A percentile compares a stretch with the other conserved stretches of the same genome.
Conservation (phyloP, 2,888 invertebrate genomes). For the Tuta absoluta region DNA sequence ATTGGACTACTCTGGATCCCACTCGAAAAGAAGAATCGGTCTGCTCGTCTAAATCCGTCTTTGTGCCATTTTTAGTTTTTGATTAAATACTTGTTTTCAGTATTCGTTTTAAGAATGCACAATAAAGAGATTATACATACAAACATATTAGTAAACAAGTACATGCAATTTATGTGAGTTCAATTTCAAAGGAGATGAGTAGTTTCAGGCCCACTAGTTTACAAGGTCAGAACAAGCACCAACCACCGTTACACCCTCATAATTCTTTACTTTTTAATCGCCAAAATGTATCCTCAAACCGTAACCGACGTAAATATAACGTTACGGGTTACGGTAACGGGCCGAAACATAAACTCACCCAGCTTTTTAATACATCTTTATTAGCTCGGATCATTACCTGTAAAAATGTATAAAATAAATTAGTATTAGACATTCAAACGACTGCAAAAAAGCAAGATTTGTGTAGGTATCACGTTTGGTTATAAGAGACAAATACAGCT, state of each 20-base stretch:
- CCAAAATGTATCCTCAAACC: slow-evolving; percentile 17
- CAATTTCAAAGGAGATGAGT: slow-evolving; percentile 16
- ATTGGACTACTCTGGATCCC: too few species aligned
- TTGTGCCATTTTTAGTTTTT: too few species aligned
- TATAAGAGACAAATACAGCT: too few species aligned
- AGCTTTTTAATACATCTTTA: not conserved
- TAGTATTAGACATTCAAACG: not conserved
- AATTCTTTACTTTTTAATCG: slow-evolving; percentile 20
- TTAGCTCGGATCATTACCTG: slow-evolving; percentile 3
- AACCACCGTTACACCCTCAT: slow-evolving; percentile 24
- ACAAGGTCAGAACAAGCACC: slow-evolving; percentile 1
- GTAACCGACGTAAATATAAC: slow-evolving; percentile 22
- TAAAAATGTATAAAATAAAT: not conserved
- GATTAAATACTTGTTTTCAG: too few species aligned
- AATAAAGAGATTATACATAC: too few species aligned
- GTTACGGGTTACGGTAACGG: slow-evolving; percentile 18
- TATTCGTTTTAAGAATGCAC: too few species aligned
- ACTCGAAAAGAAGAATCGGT: too few species aligned
- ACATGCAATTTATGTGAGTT: slow-evolving; percentile 5
- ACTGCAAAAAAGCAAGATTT: not conserved
- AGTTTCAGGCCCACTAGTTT: slow-evolving; percentile 8
- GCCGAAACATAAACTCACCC: slow-evolving; percentile 12
- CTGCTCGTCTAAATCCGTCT: too few species aligned
- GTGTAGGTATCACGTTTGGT: too few species aligned
- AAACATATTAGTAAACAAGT: too few species aligned